These are phyloP conservation scores for Cotesia glomerata DNA, from an alignment of 1,140 invertebrate species.

Conservation along the genomic window DNA sequence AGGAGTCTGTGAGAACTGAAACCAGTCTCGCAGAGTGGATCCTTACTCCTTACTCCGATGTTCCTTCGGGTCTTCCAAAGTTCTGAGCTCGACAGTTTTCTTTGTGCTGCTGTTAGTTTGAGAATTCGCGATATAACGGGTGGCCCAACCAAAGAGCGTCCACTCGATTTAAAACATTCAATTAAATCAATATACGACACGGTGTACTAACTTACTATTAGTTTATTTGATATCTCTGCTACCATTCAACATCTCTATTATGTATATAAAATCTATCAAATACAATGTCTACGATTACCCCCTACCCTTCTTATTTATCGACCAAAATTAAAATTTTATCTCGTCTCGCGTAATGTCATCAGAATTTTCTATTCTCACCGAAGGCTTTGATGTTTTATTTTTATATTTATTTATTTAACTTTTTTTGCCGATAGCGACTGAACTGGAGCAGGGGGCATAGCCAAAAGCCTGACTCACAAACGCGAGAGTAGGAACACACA, in stretches of 20 bases:
- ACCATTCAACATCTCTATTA: no score
- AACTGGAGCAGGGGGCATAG: slow-evolving; percentile 6
- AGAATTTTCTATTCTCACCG: background rate
- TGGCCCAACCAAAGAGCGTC: slow-evolving; percentile 11
- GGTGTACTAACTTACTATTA: no score
- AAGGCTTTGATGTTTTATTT: slow-evolving; percentile 19
- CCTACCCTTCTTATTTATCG: no score
- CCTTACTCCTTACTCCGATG: slow-evolving; percentile 31
- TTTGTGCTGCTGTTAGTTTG: slow-evolving; percentile 31
- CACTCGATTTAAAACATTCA: background rate
- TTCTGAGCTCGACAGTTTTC: slow-evolving; percentile 37
- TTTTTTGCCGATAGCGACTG: slow-evolving; percentile 4
- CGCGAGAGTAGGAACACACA: slow-evolving; percentile 43
- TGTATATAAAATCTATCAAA: no score
- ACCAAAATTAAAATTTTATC: background rate
- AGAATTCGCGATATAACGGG: slow-evolving; percentile 34
- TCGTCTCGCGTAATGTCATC: background rate
- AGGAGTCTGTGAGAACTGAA: slow-evolving; percentile 41
- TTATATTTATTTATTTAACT: background rate
- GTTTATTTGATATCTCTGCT: no score
- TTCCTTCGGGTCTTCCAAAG: slow-evolving; percentile 25
- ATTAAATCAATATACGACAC: background rate
- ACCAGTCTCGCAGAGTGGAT: slow-evolving; percentile 37
- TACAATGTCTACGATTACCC: no score
- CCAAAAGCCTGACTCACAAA: slow-evolving; percentile 21